Conservation (phyloP, 2,113 vertebrate genomes). For the Triplophysa dalaica region DNA sequence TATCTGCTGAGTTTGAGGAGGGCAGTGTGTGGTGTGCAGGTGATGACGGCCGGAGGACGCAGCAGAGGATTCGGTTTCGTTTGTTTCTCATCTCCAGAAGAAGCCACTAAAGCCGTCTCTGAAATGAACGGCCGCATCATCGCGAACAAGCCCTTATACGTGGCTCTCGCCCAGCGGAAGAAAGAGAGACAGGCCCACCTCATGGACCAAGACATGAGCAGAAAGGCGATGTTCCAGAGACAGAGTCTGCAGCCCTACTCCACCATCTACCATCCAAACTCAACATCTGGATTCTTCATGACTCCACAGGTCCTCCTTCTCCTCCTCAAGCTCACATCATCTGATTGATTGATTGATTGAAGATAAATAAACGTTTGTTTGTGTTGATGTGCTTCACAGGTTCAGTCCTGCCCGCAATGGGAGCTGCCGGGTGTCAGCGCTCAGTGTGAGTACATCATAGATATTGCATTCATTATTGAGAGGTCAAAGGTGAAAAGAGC, state of each 20-base stretch:
- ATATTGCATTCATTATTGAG: background rate
- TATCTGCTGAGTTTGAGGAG: background rate
- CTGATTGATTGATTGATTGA: background rate
- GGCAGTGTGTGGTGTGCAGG: slow-evolving; percentile 66
- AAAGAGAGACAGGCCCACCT: slow-evolving; percentile 95
- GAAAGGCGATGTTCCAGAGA: slow-evolving; percentile 89
- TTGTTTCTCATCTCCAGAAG: slow-evolving; percentile 96
- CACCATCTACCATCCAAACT: slow-evolving; percentile 90
- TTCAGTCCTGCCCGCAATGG: slow-evolving; percentile 93
- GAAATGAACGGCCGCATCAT: slow-evolving; percentile 98
- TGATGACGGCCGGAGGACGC: slow-evolving; percentile 95
- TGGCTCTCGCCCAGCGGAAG: slow-evolving; percentile 94
- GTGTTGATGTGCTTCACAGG: slow-evolving; percentile 62
- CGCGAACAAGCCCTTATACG: slow-evolving; percentile 93
- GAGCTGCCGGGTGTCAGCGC: slow-evolving; percentile 89
- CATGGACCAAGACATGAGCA: slow-evolving; percentile 97
- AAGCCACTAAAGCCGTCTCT: slow-evolving; percentile 96
- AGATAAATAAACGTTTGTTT: background rate
- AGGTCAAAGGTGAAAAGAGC: too few species aligned
- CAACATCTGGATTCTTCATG: slow-evolving; percentile 96
- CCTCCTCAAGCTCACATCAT: background rate
- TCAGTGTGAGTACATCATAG: slow-evolving; percentile 79
- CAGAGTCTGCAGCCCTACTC: slow-evolving; percentile 82
- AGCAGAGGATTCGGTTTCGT: slow-evolving; percentile 98
- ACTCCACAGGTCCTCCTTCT: slow-evolving; percentile 81